Base-by-base conservation (phyloP, 1,140 invertebrate genomes). In the Condylostylus longicornis region DNA sequence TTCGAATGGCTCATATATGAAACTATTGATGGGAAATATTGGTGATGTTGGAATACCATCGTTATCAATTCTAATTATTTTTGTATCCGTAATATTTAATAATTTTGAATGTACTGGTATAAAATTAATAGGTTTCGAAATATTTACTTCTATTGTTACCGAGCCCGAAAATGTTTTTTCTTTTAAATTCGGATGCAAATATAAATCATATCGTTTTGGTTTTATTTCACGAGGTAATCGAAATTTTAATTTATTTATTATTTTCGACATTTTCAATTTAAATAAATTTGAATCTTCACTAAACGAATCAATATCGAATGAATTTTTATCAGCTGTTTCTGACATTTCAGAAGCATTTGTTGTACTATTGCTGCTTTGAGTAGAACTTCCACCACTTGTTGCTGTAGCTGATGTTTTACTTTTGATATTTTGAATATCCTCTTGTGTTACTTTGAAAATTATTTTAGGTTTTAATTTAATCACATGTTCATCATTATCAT, bases 161-260 rank as follows among this genome's bases (percentile, higher is more conserved):
- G 58, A 63, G 3, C 86, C 86, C 8, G 48, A 45, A 57, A 53
- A 61, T 77, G 82, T 14, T 58, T 71, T 10, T 2, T 62, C 65
- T 23, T 66, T 54, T 20, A 90, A 54, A 51, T 87, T 65, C 0
- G 87, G 86, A 45, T 77, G 61, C 9, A 89, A 58, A 9, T 66
- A 71, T 1, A 94, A 49, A 35, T 80, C 74, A 55, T 94, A 93
- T 47, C 77, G 72, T 2, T 71, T 42, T 0, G 88, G 86, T 9
- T 59, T 57, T 0, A 85, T 64, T 38, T 74, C 63, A 5, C 53
- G 52, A 0, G 82, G 74, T 32, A 95, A 64, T 27, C 80, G 67
- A 47, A 23, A 12, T 23, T 23, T 23, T 7, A 23, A 23, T 23
- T 23, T 23, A 23, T 7, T 23, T 23, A 23, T 12, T 12, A 23